These are phyloP conservation scores for Nomada lathburiana DNA, from an alignment of 2,888 invertebrate species.

Conservation along the genomic window DNA sequence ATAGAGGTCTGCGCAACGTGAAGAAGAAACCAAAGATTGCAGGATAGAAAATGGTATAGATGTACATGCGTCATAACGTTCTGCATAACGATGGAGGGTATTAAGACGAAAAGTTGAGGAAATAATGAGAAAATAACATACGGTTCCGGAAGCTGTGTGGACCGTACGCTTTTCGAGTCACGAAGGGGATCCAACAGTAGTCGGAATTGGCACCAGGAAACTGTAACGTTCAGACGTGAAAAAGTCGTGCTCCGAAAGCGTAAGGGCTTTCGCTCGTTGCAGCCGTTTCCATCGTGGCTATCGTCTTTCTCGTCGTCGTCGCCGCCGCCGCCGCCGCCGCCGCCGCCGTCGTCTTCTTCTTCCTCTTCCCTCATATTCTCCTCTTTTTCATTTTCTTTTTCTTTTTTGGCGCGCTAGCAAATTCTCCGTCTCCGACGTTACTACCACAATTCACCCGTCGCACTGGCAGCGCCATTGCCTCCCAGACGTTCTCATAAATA, in stretches of 20 bases:
- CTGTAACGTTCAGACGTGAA: constrained; percentile 63
- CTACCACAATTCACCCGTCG: constrained; percentile 68
- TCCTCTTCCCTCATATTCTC: constrained; percentile 15
- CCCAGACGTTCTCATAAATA: constrained; percentile 70
- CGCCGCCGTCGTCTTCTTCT: constrained; percentile 15
- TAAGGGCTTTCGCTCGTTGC: constrained; percentile 59
- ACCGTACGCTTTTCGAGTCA: constrained; percentile 36
- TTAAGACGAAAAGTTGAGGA: constrained; percentile 3
- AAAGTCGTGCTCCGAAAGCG: constrained; percentile 68
- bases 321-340: too few relatives aligned
- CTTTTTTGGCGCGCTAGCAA: constrained; percentile 58
- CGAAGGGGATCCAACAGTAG: constrained; percentile 63
- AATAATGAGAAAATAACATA: constrained; percentile 49
- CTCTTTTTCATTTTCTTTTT: constrained; percentile 26
- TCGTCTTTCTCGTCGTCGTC: constrained; percentile 32
- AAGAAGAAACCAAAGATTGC: not conserved
- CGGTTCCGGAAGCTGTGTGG: not conserved
- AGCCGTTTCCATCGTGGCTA: constrained; percentile 20
- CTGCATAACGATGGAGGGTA: not conserved
- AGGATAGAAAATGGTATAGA: constrained; percentile 3
- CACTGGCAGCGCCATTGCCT: constrained; percentile 65
- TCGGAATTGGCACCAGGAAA: constrained; percentile 64
- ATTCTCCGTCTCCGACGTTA: constrained; percentile 66
- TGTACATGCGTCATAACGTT: not conserved
- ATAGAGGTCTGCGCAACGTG: not conserved